Evolutionary conservation across 1,140 invertebrate genomes (phyloP).

Genomic region (Antheraea pernyi): DNA sequence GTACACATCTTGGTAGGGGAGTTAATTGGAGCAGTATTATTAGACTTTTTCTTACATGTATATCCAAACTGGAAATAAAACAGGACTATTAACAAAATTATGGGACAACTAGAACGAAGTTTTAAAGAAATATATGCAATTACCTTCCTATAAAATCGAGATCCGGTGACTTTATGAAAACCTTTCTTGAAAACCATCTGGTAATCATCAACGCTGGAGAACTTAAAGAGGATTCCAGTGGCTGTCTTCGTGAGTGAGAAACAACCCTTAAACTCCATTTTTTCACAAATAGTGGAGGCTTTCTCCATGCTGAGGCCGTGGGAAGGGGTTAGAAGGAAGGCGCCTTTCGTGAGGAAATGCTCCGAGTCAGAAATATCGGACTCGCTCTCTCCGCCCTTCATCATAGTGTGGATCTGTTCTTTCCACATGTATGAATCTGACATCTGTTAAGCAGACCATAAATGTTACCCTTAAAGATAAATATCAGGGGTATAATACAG

Average conservation of each 20-base stretch:
- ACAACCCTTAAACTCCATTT: constrained; percentile 91
- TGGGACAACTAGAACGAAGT: background rate
- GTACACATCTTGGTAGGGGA: too few relatives aligned
- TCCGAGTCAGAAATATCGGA: constrained; percentile 84
- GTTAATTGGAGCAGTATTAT: too few relatives aligned
- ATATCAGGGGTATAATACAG: too few relatives aligned
- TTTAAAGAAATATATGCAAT: constrained; percentile 23
- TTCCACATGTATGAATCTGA: constrained; percentile 77
- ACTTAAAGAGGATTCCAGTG: constrained; percentile 92
- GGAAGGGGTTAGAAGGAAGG: constrained; percentile 91
- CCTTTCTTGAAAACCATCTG: constrained; percentile 91
- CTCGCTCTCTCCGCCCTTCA: constrained; percentile 82
- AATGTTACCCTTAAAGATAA: background rate
- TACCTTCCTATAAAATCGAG: constrained; percentile 89
- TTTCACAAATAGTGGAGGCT: constrained; percentile 91
- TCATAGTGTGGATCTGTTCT: constrained; percentile 76
- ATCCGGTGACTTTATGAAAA: constrained; percentile 90
- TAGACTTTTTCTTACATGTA: too few relatives aligned
- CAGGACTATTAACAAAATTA: background rate
- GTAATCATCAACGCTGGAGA: constrained; percentile 90
- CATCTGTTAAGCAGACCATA: constrained; percentile 44
- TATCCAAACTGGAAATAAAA: too few relatives aligned
- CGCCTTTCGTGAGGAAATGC: constrained; percentile 84
- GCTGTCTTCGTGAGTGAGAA: constrained; percentile 92
- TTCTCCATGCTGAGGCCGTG: constrained; percentile 91